Evolutionary conservation across 2,888 invertebrate species (phyloP), one percentile per base, ranked within the genome.

Genomic region (Salticus scenicus): DNA sequence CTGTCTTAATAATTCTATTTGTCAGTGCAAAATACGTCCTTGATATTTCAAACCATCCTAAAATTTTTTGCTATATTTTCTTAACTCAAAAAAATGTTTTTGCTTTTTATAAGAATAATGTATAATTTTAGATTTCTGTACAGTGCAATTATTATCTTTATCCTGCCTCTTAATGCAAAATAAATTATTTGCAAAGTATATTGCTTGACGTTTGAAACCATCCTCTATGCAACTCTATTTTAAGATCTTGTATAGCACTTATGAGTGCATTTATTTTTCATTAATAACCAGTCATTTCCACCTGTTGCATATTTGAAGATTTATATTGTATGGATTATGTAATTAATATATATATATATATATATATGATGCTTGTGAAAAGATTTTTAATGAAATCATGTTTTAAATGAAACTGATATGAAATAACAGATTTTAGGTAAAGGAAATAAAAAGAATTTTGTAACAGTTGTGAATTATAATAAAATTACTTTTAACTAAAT

Each of bases 401-500:
- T 57, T 57, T 57, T 57, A 57, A 57, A 57, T 57, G 24, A 4
- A 17, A 57, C 7, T 57, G 24, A 57, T 57, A 57, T 57, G 57
- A 24, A 24, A 24, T 57, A 57, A 57, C 57, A 57, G 20, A 57
- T 57, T 57, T 57, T 57, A 57, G 57, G 57, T 5, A 57, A 57
- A 57, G 57, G 57, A 24, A 47, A 24, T 4, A 57, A 57, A 57
- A 57, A 24, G 24, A 57, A 17, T 57, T 57, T 57, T 57, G 57
- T 57, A 57, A 57, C 24, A 57, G 12, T 47, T 47, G 17, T 47
- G 47, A 17, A 47, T n/a, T 47, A n/a, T 37, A 47, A 17, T 47
- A 47, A 47, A 47, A 2, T 47, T 47, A 47, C 8, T 47, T 47
- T 47, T 47, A 47, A 47, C 17, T 47, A 47, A 47, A 47, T 47